Evolutionary conservation across 1,140 invertebrate species (phyloP).

Genomic region (Amyelois transitella): DNA sequence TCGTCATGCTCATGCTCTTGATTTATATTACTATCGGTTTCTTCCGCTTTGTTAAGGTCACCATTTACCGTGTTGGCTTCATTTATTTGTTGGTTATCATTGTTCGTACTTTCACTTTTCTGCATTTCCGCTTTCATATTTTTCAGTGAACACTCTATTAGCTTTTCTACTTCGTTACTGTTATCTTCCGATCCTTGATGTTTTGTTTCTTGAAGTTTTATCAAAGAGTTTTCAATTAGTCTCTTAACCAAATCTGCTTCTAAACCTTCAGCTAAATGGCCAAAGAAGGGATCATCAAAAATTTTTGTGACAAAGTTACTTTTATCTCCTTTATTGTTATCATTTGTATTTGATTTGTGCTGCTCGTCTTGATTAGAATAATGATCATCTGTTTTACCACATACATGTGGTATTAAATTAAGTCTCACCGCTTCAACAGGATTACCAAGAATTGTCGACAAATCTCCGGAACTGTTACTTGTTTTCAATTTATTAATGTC

Average conservation of each 20-base stretch:
- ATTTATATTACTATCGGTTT: slow-evolving; percentile 18
- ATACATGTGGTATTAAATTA: slow-evolving; percentile 82
- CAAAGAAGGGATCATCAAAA: slow-evolving; percentile 77
- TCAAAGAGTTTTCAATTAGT: slow-evolving; percentile 78
- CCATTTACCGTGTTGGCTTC: slow-evolving; percentile 22
- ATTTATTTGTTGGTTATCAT: slow-evolving; percentile 24
- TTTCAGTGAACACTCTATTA: slow-evolving; percentile 75
- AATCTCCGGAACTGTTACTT: slow-evolving; percentile 43
- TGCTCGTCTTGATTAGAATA: neutral
- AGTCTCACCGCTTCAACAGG: slow-evolving; percentile 82
- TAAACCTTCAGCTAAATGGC: slow-evolving; percentile 76
- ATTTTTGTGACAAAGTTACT: slow-evolving; percentile 74
- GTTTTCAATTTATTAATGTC: slow-evolving; percentile 30
- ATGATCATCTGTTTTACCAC: slow-evolving; percentile 73
- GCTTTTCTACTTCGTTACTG: slow-evolving; percentile 76
- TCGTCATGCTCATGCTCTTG: slow-evolving; percentile 47
- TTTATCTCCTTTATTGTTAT: slow-evolving; percentile 35
- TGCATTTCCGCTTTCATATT: slow-evolving; percentile 69
- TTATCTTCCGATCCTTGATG: slow-evolving; percentile 72
- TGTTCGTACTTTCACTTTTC: slow-evolving; percentile 28
- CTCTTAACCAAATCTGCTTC: slow-evolving; percentile 76
- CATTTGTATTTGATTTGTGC: slow-evolving; percentile 13
- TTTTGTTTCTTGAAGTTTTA: slow-evolving; percentile 76
- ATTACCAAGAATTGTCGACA: slow-evolving; percentile 77
- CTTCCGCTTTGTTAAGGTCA: slow-evolving; percentile 23